Evolutionary conservation across 2,113 vertebrate genomes (phyloP), one percentile per base, ranked within the genome.

Genomic region (Hystrix brachyura): DNA sequence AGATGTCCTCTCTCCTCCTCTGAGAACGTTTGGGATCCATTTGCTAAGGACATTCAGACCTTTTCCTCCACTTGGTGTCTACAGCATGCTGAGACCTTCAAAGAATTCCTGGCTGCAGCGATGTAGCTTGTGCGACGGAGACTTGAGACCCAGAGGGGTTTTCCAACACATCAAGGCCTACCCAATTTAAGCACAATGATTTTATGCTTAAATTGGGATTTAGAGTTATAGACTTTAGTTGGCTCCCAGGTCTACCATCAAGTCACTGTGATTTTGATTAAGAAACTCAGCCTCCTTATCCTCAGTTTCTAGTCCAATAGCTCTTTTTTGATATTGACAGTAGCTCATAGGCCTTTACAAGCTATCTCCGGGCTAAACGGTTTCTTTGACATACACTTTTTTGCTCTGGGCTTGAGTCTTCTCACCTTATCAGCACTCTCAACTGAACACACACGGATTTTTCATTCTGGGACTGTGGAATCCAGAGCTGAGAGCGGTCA

Each of bases 141-240:
- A 67, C 19, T 51, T 59, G 71, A 91, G 57, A 90, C 13, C 27
- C 34, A 85, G 23, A 76, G 38, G 18, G 4, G 0, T 51, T 96
- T 95, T 85, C 38, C 5, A 90, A 55, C 69, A 74, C 27, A 34
- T 23, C 11, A 81, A 84, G 57, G 0, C 7, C 51, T 88, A 11
- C 76, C 65, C 53, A 57, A 78, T 86, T 91, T 69, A 88, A 69
- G 55, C 29, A 71, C 38, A 71, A 76, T 55, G 15, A 93, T 67
- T 88, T 88, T 78, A 34, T 43, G 14, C 60, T 95, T 95, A 62
- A 46, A 17, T 93, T 57, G 32, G 48, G 53, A 72, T 57, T 94
- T 74, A 84, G 81, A 80, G 55, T 79, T 71, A 19, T 38, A 57
- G 72, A 57, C 48, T 32, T 60, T 29, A 72, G 15, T 82, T 8